Evolutionary conservation across 2,888 invertebrate species (phyloP).

Genomic region (Globia sparganii): DNA sequence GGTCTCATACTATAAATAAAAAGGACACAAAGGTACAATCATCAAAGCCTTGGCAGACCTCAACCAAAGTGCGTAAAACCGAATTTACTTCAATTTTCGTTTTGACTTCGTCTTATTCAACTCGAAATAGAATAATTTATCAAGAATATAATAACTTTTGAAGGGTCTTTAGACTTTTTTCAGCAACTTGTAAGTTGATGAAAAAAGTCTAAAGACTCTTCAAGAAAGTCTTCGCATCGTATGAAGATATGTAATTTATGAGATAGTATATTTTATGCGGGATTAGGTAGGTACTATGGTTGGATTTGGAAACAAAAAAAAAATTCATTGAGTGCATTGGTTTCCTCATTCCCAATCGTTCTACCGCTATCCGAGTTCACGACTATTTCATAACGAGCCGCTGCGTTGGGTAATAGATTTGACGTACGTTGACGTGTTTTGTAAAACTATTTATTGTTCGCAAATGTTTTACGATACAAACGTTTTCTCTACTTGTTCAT

Average conservation of each 20-base stretch:
- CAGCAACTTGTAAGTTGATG: too few species aligned
- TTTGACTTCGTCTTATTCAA: not conserved
- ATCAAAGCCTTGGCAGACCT: not conserved
- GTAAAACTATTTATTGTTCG: constrained; percentile 20
- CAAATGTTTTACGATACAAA: constrained; percentile 9
- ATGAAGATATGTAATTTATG: too few species aligned
- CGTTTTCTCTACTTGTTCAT: not conserved
- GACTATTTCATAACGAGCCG: constrained; percentile 60
- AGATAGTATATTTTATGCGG: not conserved
- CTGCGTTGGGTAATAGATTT: constrained; percentile 58
- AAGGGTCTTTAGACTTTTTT: too few species aligned
- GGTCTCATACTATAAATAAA: constrained; percentile 14
- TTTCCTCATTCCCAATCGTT: constrained; percentile 50
- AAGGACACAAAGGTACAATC: constrained; percentile 15
- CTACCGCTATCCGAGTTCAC: constrained; percentile 50
- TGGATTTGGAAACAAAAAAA: not conserved
- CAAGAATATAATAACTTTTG: too few species aligned
- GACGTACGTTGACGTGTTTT: constrained; percentile 39
- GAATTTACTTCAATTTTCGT: not conserved
- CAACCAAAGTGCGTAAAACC: not conserved
- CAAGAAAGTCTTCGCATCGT: too few species aligned
- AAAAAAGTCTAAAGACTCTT: not conserved
- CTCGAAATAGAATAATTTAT: not conserved
- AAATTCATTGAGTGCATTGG: not conserved
- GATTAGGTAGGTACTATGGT: not conserved